phyloP scores from a whole-genome alignment of 2,113 vertebrate genomes.

The Bombycilla garrulus region DNA sequence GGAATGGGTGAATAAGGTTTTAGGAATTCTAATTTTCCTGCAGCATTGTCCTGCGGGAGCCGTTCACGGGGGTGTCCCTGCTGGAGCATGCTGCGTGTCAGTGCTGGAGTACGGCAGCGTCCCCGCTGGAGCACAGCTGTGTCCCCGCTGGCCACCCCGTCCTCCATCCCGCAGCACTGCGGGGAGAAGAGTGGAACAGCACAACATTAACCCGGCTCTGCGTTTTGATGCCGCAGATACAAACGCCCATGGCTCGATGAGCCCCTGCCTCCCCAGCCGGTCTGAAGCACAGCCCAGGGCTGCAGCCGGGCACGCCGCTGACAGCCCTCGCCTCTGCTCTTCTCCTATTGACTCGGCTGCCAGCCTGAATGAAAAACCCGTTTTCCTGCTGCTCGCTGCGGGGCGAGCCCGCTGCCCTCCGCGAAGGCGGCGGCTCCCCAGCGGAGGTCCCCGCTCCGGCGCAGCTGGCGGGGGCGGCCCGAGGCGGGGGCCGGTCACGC shows the following conservation, averaged over 20 bases:
- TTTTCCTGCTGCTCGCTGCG: fast-evolving
- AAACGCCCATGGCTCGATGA: fast-evolving
- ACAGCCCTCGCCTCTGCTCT: fast-evolving
- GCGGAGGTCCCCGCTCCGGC: background rate
- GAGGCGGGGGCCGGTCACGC: background rate
- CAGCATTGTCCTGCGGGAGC: fast-evolving
- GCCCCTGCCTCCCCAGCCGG: background rate
- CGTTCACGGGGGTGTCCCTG: fast-evolving
- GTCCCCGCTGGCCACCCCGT: background rate
- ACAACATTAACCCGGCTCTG: fast-evolving
- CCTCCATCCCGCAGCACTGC: background rate
- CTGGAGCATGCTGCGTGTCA: background rate
- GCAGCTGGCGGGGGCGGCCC: background rate
- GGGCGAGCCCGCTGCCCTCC: background rate
- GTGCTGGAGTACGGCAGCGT: background rate
- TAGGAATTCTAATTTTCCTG: fast-evolving
- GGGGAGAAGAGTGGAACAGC: fast-evolving
- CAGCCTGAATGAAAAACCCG: fast-evolving
- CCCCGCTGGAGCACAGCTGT: background rate
- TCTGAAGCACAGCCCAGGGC: fast-evolving
- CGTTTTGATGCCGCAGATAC: fast-evolving
- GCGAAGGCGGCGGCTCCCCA: background rate
- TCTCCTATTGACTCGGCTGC: fast-evolving
- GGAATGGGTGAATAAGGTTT: background rate
- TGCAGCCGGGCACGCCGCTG: fast-evolving